Conservation (phyloP, 2,797 vertebrate species). For the Euthynnus affinis region DNA sequence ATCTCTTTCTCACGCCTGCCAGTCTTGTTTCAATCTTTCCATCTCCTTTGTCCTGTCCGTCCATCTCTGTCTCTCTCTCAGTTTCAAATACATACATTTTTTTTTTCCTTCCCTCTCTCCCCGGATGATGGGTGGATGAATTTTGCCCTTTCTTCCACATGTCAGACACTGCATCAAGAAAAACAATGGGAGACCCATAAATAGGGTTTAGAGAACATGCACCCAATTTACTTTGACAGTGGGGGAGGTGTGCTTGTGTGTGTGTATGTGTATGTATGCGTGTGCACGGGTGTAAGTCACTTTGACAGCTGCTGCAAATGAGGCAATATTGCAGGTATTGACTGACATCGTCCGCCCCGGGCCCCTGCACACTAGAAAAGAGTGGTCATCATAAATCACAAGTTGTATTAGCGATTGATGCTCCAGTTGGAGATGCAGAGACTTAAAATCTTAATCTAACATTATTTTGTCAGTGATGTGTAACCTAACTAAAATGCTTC, state of each 20-base stretch:
- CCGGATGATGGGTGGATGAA: constrained; percentile 58
- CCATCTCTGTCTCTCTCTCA: constrained; percentile 37
- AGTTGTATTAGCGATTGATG: constrained; percentile 39
- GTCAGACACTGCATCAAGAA: constrained; percentile 76
- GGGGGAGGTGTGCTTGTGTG: constrained; percentile 51
- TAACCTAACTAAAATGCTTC: neutral
- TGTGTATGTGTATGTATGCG: constrained; percentile 17
- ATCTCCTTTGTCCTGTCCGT: constrained; percentile 57
- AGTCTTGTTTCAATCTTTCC: constrained; percentile 66
- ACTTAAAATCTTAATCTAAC: constrained; percentile 5
- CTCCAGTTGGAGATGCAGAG: constrained; percentile 1
- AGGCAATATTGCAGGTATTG: constrained; percentile 81
- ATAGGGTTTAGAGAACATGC: constrained; percentile 82
- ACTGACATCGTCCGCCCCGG: constrained; percentile 64
- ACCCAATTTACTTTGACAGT: constrained; percentile 81
- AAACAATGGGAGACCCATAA: constrained; percentile 79
- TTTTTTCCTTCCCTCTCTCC: constrained; percentile 2
- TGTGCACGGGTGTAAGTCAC: constrained; percentile 66
- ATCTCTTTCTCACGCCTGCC: constrained; percentile 66
- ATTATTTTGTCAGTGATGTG: neutral
- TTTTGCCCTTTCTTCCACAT: constrained; percentile 70
- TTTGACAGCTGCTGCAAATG: constrained; percentile 81
- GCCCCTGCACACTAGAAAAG: constrained; percentile 49
- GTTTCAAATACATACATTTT: constrained; percentile 25
- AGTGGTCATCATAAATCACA: constrained; percentile 68